Base-by-base conservation (phyloP, 2,113 vertebrate genomes). In the Orthonyx spaldingii region DNA sequence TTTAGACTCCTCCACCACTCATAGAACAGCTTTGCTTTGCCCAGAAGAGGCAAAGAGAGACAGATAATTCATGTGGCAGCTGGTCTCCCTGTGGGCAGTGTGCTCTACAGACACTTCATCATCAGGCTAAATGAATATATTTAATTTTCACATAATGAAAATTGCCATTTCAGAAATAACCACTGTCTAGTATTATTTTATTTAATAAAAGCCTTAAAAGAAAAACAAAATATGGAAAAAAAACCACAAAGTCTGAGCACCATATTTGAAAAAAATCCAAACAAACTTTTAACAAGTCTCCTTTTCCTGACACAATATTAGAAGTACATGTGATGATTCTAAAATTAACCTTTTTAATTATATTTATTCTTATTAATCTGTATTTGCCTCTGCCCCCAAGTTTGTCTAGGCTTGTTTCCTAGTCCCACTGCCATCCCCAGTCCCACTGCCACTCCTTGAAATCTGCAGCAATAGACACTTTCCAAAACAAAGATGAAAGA, bases 101-200 rank as follows among this genome's bases (percentile, higher is more conserved):
- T 65, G 35, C 50, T 90, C 23, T 19, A 86, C 28, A 88, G 68
- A 90, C 41, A 95, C 46, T 88, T 87, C 63, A 83, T 57, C 60
- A 93, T 84, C 75, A 85, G 35, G 55, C 52, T 83, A 90, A 78
- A 81, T 86, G 44, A 92, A 82, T 88, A 56, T 22, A 90, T 87
- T 96, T 61, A 76, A 81, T 42, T 94, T 93, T 53, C 82, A 82
- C 33, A 71, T 60, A 87, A 94, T 87, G 87, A 76, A 90, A 89
- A 93, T 63, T 79, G 52, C 20, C 50, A 66, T 47, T 88, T 70
- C 26, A 60, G 46, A 57, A 96, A 90, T 89, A 93, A 84, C 44
- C 4, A 47, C 35, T 50, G 19, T 26, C 84, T 69, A 46, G 22
- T 69, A 71, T 72, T 65, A 71, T 76, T 85, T 69, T 76, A 61